These are phyloP conservation scores for Epistrophe eligans DNA, from an alignment of 2,888 invertebrate species.

Conservation along the genomic window DNA sequence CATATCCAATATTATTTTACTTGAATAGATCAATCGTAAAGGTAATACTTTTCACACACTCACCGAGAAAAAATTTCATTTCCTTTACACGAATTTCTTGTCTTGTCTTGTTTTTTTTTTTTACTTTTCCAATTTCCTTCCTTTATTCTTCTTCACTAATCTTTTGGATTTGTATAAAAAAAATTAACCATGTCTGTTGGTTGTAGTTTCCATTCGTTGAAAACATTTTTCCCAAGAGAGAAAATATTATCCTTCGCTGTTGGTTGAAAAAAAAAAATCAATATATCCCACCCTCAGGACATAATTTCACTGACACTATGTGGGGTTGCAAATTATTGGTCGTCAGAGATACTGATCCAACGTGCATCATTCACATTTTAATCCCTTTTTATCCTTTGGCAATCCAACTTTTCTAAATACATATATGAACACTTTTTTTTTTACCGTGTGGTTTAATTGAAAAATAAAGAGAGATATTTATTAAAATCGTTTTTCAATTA, in stretches of 20 bases:
- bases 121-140: constrained; percentile 35
- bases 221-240: constrained; percentile 7
- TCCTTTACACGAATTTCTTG: constrained; percentile 23
- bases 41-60: constrained; percentile 60
- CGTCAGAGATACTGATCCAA: constrained; percentile 24
- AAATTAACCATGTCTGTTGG: constrained; percentile 15
- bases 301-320: constrained; percentile 4
- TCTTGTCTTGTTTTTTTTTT: constrained; percentile 13
- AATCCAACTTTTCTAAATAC: background rate
- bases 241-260: background rate
- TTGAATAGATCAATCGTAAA: constrained; percentile 42
- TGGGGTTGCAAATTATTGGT: constrained; percentile 1
- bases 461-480: background rate
- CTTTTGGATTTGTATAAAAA: constrained; percentile 22
- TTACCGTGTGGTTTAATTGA: background rate
- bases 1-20: constrained; percentile 46
- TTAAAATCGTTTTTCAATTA: background rate
- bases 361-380: constrained; percentile 27
- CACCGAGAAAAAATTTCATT: constrained; percentile 45
- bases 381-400: constrained; percentile 22
- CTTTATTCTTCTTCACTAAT: constrained; percentile 16
- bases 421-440: background rate
- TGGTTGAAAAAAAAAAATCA: constrained; percentile 17
- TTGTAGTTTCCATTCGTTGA: constrained; percentile 33
- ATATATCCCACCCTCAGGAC: constrained; percentile 45